Percentiles rank a stretch among this genome's conserved stretches.
These are phyloP conservation scores for Heliconius hewitsoni DNA, from an alignment of 1,140 invertebrate genomes.

Conservation along the genomic window DNA sequence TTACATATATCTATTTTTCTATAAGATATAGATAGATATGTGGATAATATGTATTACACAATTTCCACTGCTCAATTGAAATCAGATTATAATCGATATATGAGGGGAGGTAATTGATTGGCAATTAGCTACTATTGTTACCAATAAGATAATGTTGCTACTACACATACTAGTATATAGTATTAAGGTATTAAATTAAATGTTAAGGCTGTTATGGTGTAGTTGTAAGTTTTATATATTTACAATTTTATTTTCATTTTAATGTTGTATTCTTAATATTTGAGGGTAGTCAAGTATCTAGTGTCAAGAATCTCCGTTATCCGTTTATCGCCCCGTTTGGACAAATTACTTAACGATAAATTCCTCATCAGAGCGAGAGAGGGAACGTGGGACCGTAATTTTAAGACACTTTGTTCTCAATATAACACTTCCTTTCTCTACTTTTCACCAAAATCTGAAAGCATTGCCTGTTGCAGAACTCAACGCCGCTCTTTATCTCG, in stretches of 20 bases:
- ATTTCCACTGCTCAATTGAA: constrained; percentile 2
- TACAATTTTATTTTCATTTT: neutral
- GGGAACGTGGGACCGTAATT: too few species aligned
- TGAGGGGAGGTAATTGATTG: constrained; percentile 21
- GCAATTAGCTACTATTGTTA: constrained; percentile 20
- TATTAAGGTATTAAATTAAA: neutral
- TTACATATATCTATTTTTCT: neutral
- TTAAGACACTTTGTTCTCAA: too few species aligned
- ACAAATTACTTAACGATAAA: too few species aligned
- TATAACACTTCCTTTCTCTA: too few species aligned
- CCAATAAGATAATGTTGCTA: constrained; percentile 16
- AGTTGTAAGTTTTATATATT: neutral
- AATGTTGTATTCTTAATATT: neutral
- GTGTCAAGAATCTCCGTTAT: too few species aligned
- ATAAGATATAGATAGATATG: neutral
- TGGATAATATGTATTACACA: neutral
- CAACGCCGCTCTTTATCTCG: too few species aligned
- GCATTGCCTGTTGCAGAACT: too few species aligned
- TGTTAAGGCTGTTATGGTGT: neutral
- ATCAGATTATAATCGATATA: constrained; percentile 17
- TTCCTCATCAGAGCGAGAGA: too few species aligned
- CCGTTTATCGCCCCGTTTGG: too few species aligned
- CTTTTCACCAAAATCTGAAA: too few species aligned
- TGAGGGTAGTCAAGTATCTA: too few species aligned
- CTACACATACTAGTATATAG: neutral